Evolutionary conservation across 2,113 vertebrate genomes (phyloP), one percentile per base, ranked within the genome.

Genomic region (Megaceryle torquata): DNA sequence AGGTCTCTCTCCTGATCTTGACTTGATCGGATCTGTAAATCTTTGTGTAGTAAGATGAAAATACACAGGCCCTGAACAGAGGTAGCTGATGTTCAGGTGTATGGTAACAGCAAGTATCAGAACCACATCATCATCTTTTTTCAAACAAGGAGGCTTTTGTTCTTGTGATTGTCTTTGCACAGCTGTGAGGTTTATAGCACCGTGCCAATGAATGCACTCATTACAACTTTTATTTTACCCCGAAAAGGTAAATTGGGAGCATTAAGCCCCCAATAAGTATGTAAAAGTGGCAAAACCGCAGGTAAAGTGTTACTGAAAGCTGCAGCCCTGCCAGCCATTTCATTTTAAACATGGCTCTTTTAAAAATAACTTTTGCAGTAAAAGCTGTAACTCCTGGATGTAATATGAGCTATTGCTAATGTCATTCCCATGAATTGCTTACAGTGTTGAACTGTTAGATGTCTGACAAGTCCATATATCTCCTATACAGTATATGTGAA

Each of bases 401-500:
- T 96, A 97, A 67, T 11, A 15, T 77, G 92, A 95, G 87, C 96
- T 86, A 85, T 93, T 95, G 61, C 83, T 68, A 90, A 71, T 91
- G 64, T 91, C 84, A 80, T 96, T 95, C 78, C 77, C 69, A 78
- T 97, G 97, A 97, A 97, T 96, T 96, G 91, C 95, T 96, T 97
- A 96, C 88, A 94, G 86, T 96, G 93, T 93, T 81, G 93, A 95
- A 93, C 95, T 35, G 75, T 97, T 97, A 97, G 95, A 97, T 96
- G 95, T 95, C 95, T 97, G 96, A 97, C 95, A 95, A 96, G 96
- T 96, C 96, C 91, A 96, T 97, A 97, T 97, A 96, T 97, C 95
- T 97, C 90, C 88, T 72, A 43, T 96, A 91, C 60, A 88, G 93
- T 94, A 95, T 95, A 96, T 96, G 91, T 96, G 96, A 91, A 96